phyloP scores from a whole-genome alignment of 2,113 vertebrate genomes.

The Spea multiplicata region DNA sequence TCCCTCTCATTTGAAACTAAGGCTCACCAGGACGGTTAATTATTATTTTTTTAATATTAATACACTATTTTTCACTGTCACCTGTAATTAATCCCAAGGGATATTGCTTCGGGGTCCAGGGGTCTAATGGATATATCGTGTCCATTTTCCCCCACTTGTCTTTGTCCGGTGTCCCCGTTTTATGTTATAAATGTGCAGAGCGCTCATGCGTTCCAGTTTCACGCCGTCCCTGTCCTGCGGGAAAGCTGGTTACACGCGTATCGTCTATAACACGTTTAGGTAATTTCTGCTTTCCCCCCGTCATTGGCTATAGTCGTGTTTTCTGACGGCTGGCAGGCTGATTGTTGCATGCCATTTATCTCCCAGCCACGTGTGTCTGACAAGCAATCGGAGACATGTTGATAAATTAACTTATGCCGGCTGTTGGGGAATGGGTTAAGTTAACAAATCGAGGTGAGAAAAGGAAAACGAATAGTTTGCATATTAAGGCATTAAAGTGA shows the following conservation, averaged over 20 bases:
- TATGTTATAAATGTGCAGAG: background rate
- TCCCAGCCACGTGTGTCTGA: slow-evolving; percentile 1
- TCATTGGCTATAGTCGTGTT: background rate
- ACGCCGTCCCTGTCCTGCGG: background rate
- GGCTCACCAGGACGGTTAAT: too few species aligned
- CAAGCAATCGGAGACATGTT: background rate
- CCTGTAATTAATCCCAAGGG: too few species aligned
- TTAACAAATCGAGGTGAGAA: background rate
- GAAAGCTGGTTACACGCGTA: background rate
- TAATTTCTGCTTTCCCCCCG: too few species aligned
- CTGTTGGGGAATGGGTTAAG: background rate
- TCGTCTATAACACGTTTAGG: background rate
- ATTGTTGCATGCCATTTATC: background rate
- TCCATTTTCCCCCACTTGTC: background rate
- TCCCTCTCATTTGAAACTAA: too few species aligned
- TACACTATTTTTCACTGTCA: too few species aligned
- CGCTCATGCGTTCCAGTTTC: slow-evolving; percentile 5
- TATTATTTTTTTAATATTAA: too few species aligned
- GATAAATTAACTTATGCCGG: background rate
- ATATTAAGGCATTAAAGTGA: too few species aligned
- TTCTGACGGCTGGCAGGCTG: background rate
- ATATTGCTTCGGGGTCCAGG: background rate
- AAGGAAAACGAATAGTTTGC: too few species aligned
- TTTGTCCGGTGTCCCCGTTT: background rate
- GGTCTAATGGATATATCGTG: background rate